phyloP scores from a whole-genome alignment of 1,140 invertebrate species.

The Lycorma delicatula region DNA sequence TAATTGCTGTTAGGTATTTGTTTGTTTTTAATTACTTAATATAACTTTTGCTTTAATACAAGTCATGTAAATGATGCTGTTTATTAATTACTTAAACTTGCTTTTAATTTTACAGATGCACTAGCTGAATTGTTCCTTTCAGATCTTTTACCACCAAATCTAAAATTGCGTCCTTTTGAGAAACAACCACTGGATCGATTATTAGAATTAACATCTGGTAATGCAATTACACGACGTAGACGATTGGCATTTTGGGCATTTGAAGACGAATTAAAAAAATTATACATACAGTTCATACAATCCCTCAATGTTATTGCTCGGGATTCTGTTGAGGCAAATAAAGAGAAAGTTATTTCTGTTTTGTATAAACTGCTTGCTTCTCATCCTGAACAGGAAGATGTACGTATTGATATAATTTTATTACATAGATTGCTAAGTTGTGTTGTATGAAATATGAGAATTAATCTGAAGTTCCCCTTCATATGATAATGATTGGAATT shows the following conservation, averaged over 20 bases:
- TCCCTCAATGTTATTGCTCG: slow-evolving; percentile 52
- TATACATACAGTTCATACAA: slow-evolving; percentile 62
- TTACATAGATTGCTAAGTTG: too few species aligned
- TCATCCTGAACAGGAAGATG: slow-evolving; percentile 83
- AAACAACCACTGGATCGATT: slow-evolving; percentile 46
- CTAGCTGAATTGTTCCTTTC: slow-evolving; percentile 68
- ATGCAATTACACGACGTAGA: slow-evolving; percentile 38
- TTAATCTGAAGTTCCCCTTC: too few species aligned
- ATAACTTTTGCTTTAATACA: neutral
- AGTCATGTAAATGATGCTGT: neutral
- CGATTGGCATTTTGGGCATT: slow-evolving; percentile 56
- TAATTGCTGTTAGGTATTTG: too few species aligned
- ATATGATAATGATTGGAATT: too few species aligned
- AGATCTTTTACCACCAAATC: slow-evolving; percentile 61
- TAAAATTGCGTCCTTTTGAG: slow-evolving; percentile 64
- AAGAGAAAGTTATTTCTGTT: slow-evolving; percentile 67
- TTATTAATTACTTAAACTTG: slow-evolving; percentile 11
- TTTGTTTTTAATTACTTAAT: neutral
- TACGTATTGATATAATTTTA: too few species aligned
- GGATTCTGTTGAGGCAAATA: slow-evolving; percentile 67
- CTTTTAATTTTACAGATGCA: slow-evolving; percentile 43
- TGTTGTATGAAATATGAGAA: too few species aligned
- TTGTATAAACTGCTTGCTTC: slow-evolving; percentile 70
- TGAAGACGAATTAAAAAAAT: slow-evolving; percentile 72
- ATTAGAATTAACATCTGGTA: slow-evolving; percentile 28